phyloP scores from a whole-genome alignment of 2,113 vertebrate genomes.

The Campylomormyrus numenius region DNA sequence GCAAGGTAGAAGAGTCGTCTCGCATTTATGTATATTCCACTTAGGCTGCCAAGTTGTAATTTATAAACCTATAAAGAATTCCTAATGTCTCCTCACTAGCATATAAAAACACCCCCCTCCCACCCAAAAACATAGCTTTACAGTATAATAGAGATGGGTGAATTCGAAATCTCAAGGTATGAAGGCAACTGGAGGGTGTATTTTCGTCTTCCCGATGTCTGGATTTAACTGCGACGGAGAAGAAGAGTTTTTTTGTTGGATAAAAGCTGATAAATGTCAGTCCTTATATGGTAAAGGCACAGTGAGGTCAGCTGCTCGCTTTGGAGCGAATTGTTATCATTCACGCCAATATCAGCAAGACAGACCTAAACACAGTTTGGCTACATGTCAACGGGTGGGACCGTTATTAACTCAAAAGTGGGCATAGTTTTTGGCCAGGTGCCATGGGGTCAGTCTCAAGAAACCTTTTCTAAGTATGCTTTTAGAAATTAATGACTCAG shows the following conservation, averaged over 20 bases:
- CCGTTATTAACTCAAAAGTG: background rate
- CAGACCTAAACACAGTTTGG: conserved; percentile 30
- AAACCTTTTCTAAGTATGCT: background rate
- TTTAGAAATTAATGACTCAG: background rate
- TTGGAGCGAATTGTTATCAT: conserved; percentile 40
- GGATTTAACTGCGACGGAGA: background rate
- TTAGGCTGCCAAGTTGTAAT: background rate
- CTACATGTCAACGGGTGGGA: background rate
- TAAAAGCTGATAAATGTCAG: background rate
- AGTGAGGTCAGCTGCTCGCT: conserved; percentile 18
- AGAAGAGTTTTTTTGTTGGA: background rate
- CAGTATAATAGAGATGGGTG: background rate
- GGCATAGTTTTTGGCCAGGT: background rate
- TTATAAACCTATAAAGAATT: background rate
- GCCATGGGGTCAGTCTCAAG: background rate
- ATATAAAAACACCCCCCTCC: background rate
- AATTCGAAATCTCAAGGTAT: background rate
- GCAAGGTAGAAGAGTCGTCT: background rate
- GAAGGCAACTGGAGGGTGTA: background rate
- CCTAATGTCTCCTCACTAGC: background rate
- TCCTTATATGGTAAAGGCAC: conserved; percentile 67
- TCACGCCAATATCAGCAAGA: conserved; percentile 35
- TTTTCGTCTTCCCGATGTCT: background rate
- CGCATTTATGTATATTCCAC: background rate
- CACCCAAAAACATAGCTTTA: background rate